These are phyloP conservation scores for Tetanocera ferruginea DNA, from an alignment of 2,888 invertebrate genomes.

Conservation along the genomic window DNA sequence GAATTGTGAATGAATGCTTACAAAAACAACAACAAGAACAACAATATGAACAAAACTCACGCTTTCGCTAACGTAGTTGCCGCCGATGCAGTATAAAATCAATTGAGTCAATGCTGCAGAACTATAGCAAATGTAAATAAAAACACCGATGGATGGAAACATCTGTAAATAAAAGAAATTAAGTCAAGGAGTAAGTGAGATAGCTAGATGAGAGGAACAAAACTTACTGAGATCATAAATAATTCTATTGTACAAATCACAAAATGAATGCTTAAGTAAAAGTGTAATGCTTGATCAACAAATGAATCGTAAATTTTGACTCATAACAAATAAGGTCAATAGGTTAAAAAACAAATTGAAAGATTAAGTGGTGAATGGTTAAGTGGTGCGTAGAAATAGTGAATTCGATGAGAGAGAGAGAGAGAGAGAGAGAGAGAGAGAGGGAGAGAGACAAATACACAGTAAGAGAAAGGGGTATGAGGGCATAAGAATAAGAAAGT, in stretches of 20 bases:
- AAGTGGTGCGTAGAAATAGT: too few species aligned
- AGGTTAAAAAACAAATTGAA: too few species aligned
- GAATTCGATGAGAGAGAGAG: too few species aligned
- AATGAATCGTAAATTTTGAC: too few species aligned
- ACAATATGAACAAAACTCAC: constrained; percentile 53
- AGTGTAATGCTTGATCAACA: too few species aligned
- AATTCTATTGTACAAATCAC: not conserved
- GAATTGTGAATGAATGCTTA: not conserved
- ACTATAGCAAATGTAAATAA: constrained; percentile 63
- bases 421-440: too few species aligned
- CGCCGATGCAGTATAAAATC: constrained; percentile 65
- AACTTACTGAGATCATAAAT: constrained; percentile 26
- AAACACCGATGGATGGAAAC: constrained; percentile 60
- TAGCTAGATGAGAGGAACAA: not conserved
- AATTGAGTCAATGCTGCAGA: constrained; percentile 64
- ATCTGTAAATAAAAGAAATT: constrained; percentile 52
- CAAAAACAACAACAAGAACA: not conserved
- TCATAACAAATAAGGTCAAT: too few species aligned
- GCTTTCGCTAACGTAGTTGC: constrained; percentile 64
- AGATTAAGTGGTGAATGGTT: too few species aligned
- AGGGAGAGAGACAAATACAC: too few species aligned
- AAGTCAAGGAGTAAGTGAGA: constrained; percentile 19
- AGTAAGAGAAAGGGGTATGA: too few species aligned
- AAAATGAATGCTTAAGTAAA: not conserved
- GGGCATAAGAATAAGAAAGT: too few species aligned